Base-by-base conservation (phyloP, 2,113 vertebrate species). In the Semicossyphus pulcher region DNA sequence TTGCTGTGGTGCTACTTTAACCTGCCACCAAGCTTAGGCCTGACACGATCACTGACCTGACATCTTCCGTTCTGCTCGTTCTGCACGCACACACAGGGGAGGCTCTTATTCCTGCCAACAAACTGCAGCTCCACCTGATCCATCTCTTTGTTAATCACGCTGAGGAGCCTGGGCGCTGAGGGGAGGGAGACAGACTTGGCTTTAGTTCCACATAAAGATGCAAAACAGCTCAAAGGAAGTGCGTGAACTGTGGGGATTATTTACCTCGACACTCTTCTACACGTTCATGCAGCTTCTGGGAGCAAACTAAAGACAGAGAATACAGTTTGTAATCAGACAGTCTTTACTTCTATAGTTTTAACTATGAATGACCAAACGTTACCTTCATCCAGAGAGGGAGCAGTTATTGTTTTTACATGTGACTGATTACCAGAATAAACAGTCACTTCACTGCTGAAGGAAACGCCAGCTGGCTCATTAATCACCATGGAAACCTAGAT, bases 301-400 rank as follows among this genome's bases (percentile, higher is more conserved):
- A 68, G 57, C 92, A 93, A 32, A 91, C 92, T 93, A 73, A 47
- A 15, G 47, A 76, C 47, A 80, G 34, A 72, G 6, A 59, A 78
- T 1, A 60, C 53, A 65, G 12, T 7, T 10, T 36, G 21, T 49
- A 49, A 37, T 81, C 10, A 66, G 12, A 1, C 12, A 60, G 8
- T 31, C 6, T 4, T 41, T 6, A 3, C 5, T 41, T 16, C 4
- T 6, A 15, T 16, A 16, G 15, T 16, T 41, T 16, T 41, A 16
- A 6, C 6, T 41, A 6, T 41, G 9, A 68, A 36, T 39, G 37
- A 41, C 1, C 15, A 31, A 53, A 31, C 4, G 8, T 49, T 76
- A 94, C 93, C 93, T 81, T 89, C 25, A 12, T 68, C 12, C 4
- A 83, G 42, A n/a, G 82, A 82, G 16, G 93, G 91, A 31, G 64